Conservation (phyloP, 2,888 invertebrate genomes). For the Archips crataeganus region DNA sequence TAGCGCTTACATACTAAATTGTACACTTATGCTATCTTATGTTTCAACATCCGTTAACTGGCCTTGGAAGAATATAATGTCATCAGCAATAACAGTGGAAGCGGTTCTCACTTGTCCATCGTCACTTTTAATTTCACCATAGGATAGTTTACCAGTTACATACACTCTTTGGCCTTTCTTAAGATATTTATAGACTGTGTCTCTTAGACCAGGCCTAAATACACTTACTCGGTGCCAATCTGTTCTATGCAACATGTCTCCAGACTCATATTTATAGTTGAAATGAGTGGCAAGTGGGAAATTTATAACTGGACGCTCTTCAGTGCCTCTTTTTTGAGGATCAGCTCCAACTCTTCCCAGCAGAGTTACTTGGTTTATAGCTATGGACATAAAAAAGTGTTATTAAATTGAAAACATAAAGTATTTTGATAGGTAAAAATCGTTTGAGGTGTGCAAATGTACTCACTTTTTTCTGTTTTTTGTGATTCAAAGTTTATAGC, state of each 20-base stretch:
- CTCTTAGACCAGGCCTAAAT: constrained; percentile 93
- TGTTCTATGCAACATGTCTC: constrained; percentile 93
- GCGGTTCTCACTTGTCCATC: constrained; percentile 89
- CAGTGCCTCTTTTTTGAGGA: constrained; percentile 93
- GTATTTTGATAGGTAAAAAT: too few species aligned
- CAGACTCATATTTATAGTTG: constrained; percentile 92
- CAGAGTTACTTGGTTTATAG: constrained; percentile 93
- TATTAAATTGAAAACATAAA: neutral
- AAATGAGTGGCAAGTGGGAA: constrained; percentile 96
- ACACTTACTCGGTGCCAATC: constrained; percentile 97
- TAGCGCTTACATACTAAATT: constrained; percentile 34
- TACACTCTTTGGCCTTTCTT: constrained; percentile 95
- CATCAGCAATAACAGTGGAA: constrained; percentile 95
- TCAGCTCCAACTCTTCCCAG: constrained; percentile 95
- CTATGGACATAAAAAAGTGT: constrained; percentile 55
- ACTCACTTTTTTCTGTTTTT: constrained; percentile 76
- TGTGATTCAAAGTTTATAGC: constrained; percentile 57
- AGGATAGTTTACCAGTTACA: constrained; percentile 93
- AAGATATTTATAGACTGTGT: constrained; percentile 91
- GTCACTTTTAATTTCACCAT: constrained; percentile 93
- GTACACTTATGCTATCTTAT: constrained; percentile 23
- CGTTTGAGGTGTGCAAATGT: neutral
- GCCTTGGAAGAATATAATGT: constrained; percentile 92
- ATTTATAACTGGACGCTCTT: constrained; percentile 93
- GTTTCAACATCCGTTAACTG: constrained; percentile 52